A percentile compares a stretch with the other conserved stretches of the same genome.
These are phyloP conservation scores for Ateles fusciceps DNA, from an alignment of 2,797 vertebrate genomes.

Conservation along the genomic window DNA sequence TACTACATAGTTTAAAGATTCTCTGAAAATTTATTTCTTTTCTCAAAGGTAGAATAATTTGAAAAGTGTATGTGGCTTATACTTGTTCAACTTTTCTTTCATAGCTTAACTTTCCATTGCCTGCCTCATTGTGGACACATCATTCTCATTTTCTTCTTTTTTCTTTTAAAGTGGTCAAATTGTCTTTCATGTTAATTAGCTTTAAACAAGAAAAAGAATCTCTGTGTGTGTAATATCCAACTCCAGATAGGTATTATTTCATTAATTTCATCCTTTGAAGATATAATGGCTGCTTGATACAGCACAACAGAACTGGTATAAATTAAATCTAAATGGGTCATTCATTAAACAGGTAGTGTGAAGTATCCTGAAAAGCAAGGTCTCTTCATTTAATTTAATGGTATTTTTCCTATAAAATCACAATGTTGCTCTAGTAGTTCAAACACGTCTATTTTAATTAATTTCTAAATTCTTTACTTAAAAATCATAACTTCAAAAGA, in stretches of 20 bases:
- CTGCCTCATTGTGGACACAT: background rate
- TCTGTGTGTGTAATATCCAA: background rate
- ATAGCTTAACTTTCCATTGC: background rate
- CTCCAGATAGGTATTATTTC: conserved; percentile 29
- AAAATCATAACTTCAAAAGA: background rate
- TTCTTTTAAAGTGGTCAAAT: conserved; percentile 44
- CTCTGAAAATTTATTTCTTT: background rate
- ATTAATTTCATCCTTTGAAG: conserved; percentile 42
- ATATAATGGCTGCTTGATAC: background rate
- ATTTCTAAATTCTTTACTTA: conserved; percentile 30
- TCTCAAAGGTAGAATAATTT: conserved; percentile 17
- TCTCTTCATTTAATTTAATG: background rate
- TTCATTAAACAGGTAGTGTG: conserved; percentile 5
- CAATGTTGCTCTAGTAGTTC: background rate
- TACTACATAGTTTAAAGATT: background rate
- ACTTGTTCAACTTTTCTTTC: background rate
- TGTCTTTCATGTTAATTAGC: conserved; percentile 30
- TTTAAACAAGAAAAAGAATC: conserved; percentile 23
- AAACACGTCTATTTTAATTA: conserved; percentile 6
- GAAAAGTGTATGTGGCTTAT: background rate
- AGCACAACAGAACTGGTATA: background rate
- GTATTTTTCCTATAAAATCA: background rate
- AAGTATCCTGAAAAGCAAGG: background rate
- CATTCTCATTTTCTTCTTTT: background rate
- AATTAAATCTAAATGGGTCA: conserved; percentile 36